Conservation (phyloP, 1,140 invertebrate species). For the Drosophila kepulauana region DNA sequence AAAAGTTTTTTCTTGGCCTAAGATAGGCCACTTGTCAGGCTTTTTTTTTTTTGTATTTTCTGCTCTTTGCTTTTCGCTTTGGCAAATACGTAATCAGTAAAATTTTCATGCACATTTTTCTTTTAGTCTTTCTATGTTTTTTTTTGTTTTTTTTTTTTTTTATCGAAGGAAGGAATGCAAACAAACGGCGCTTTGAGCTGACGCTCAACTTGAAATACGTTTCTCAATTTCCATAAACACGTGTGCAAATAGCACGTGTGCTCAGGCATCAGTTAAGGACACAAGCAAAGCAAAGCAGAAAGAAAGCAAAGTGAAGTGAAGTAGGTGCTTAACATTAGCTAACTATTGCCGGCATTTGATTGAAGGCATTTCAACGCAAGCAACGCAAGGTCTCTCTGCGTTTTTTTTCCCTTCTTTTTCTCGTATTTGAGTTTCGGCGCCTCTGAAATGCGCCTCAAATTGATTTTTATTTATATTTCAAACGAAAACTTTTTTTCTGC, state of each 20-base stretch:
- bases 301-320: not conserved
- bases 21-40: constrained; percentile 17
- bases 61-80: constrained; percentile 33
- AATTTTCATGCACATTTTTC: constrained; percentile 78
- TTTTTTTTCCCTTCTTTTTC: not conserved
- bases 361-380: constrained; percentile 43
- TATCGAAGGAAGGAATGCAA: constrained; percentile 32
- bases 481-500: constrained; percentile 72
- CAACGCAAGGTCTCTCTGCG: not conserved
- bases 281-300: not conserved
- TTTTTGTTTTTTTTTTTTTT: constrained; percentile 14
- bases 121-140: constrained; percentile 2
- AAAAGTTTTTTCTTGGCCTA: constrained; percentile 11
- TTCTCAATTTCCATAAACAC: constrained; percentile 83
- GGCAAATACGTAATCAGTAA: constrained; percentile 80
- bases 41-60: not conserved
- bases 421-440: constrained; percentile 71
- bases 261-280: constrained; percentile 7
- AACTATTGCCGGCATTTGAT: constrained; percentile 70
- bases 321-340: constrained; percentile 56
- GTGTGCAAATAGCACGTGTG: constrained; percentile 82
- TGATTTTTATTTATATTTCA: constrained; percentile 82
- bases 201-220: constrained; percentile 75
- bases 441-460: constrained; percentile 77
- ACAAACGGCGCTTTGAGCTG: constrained; percentile 68